Evolutionary conservation across 2,797 vertebrate species (phyloP).

Genomic region (Podarcis lilfordi): DNA sequence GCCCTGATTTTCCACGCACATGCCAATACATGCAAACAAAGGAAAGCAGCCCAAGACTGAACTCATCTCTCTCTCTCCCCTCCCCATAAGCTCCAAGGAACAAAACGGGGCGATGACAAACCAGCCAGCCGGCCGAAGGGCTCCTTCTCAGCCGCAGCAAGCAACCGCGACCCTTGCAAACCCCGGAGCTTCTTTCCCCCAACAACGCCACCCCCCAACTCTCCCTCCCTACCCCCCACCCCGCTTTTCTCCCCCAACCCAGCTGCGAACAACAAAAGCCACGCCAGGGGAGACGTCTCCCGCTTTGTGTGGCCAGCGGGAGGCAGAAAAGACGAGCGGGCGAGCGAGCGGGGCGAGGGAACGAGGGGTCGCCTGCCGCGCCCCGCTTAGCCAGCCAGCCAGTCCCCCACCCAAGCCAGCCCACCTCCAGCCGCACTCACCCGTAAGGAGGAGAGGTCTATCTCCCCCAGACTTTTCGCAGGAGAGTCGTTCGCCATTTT

Average conservation of each 20-base stretch:
- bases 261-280: constrained; percentile 38
- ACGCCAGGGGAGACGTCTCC: constrained; percentile 18
- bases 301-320: constrained; percentile 27
- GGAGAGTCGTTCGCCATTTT: constrained; percentile 99
- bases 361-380: neutral
- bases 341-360: no score
- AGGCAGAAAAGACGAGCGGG: neutral
- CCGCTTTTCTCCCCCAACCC: constrained; percentile 14
- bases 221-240: neutral
- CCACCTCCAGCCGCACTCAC: constrained; percentile 79
- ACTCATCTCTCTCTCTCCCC: constrained; percentile 33
- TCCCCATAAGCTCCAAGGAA: constrained; percentile 23
- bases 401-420: neutral
- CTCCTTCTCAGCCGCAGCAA: constrained; percentile 23
- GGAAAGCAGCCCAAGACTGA: constrained; percentile 74
- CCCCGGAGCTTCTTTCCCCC: neutral
- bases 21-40: constrained; percentile 87
- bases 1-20: constrained; percentile 79
- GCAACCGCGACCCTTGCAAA: neutral
- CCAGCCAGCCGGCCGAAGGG: constrained; percentile 13
- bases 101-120: constrained; percentile 28
- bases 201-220: neutral
- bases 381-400: neutral
- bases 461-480: constrained; percentile 96
- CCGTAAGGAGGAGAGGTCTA: constrained; percentile 94